Conservation (phyloP, 1,140 invertebrate species). For the Ceratosolen fusciceps region DNA sequence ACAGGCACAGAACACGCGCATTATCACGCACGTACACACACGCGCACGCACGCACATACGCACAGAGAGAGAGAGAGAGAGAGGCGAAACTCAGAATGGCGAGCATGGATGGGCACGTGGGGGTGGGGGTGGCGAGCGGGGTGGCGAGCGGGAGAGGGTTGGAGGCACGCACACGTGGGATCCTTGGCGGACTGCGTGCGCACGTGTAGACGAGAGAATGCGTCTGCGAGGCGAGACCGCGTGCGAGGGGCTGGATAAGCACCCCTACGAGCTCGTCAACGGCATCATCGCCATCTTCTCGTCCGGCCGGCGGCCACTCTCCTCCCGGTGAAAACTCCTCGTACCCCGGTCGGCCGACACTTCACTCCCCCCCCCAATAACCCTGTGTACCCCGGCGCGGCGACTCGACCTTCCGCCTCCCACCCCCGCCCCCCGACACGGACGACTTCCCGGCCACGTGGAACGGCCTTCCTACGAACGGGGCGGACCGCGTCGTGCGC, state of each 20-base stretch:
- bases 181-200: neutral
- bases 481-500: neutral
- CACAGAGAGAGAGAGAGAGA: neutral
- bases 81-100: neutral
- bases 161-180: neutral
- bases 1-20: neutral
- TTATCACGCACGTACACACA: neutral
- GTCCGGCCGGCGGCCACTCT: neutral
- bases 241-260: too few relatives aligned
- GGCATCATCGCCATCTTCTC: constrained; percentile 3
- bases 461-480: neutral
- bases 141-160: neutral
- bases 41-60: neutral
- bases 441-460: neutral
- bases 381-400: too few relatives aligned
- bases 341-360: too few relatives aligned
- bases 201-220: neutral
- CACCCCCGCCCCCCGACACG: neutral
- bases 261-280: neutral
- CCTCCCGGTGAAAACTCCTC: too few relatives aligned
- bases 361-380: neutral
- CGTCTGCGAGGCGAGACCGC: neutral
- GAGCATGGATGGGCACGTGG: neutral
- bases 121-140: neutral
- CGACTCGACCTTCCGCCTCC: too few relatives aligned